Conservation (phyloP, 1,140 invertebrate genomes). For the Aethina tumida region DNA sequence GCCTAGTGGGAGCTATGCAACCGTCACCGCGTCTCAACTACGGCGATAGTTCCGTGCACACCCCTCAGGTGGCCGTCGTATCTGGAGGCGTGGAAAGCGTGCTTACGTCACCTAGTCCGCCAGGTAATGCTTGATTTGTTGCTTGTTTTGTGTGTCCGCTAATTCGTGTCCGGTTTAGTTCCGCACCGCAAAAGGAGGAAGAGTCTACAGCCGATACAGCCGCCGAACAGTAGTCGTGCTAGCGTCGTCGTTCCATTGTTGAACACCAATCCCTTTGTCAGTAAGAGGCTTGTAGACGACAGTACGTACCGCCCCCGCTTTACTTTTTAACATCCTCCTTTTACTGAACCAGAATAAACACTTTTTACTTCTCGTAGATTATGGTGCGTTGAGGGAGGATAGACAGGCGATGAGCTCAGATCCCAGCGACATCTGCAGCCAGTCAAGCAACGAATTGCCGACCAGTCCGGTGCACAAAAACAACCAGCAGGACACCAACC, state of each 20-base stretch:
- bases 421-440: conserved; percentile 43
- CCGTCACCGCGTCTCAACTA: conserved; percentile 17
- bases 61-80: conserved; percentile 32
- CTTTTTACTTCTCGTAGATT: conserved; percentile 42
- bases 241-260: conserved; percentile 68
- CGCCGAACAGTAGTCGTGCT: conserved; percentile 57
- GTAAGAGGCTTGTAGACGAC: conserved; percentile 25
- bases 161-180: conserved; percentile 17
- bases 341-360: not conserved
- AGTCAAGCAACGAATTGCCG: conserved; percentile 33
- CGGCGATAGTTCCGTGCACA: conserved; percentile 13
- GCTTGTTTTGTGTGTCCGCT: not conserved
- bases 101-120: conserved; percentile 47
- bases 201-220: conserved; percentile 50
- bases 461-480: conserved; percentile 38
- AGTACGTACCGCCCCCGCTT: conserved; percentile 7
- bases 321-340: conserved; percentile 1
- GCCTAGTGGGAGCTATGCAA: conserved; percentile 5
- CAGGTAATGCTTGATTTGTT: conserved; percentile 32
- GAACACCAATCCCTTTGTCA: conserved; percentile 41
- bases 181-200: conserved; percentile 34
- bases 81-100: conserved; percentile 34
- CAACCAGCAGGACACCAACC: conserved; percentile 35
- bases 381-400: conserved; percentile 64
- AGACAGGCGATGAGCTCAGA: conserved; percentile 43